Percentiles rank a stretch among this genome's conserved stretches.
phyloP scores from a whole-genome alignment of 2,888 invertebrate genomes.

The Chironomus tentans region DNA sequence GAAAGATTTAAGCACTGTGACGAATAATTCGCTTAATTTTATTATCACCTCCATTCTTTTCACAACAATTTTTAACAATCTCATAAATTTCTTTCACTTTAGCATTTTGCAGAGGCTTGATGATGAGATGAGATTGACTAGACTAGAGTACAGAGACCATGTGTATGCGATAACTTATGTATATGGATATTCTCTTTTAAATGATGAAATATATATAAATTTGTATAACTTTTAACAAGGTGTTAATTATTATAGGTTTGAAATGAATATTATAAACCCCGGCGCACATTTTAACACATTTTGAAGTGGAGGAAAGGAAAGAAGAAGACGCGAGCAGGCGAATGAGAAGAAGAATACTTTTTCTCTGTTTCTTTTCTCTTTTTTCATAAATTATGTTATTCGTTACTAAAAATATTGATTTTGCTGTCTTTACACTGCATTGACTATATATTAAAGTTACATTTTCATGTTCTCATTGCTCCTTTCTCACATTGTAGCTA shows the following conservation, averaged over 20 bases:
- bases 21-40: conserved; percentile 24
- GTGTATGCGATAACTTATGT: not conserved
- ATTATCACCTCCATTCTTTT: conserved; percentile 3
- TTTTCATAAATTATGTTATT: conserved; percentile 21
- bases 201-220: not conserved
- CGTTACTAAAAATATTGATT: conserved; percentile 20
- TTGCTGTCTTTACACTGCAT: not conserved
- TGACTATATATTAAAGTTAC: not conserved
- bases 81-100: too few species aligned
- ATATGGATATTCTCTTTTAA: too few species aligned
- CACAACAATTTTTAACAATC: not conserved
- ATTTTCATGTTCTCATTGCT: not conserved
- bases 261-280: not conserved
- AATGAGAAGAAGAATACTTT: too few species aligned
- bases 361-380: not conserved
- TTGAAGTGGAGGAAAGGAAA: too few species aligned
- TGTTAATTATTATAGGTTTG: conserved; percentile 18
- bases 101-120: too few species aligned
- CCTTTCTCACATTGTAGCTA: too few species aligned
- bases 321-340: too few species aligned
- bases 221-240: conserved; percentile 24
- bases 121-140: not conserved
- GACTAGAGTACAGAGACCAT: not conserved
- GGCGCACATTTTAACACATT: not conserved
- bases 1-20: conserved; percentile 23